Evolutionary conservation across 2,888 invertebrate genomes (phyloP).

Genomic region (Sminthurides aquaticus): DNA sequence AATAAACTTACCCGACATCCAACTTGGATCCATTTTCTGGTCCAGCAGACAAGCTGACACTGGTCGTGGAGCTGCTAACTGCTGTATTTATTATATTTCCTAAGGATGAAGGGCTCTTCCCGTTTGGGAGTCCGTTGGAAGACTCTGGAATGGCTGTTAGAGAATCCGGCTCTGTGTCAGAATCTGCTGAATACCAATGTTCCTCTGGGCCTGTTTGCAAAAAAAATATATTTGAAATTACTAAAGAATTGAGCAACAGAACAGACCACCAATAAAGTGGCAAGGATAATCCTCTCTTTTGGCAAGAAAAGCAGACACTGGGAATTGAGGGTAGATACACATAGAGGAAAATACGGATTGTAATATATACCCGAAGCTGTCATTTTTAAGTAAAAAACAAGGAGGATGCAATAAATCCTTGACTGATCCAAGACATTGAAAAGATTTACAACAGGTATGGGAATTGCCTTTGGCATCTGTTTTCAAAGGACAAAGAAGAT

Average conservation of each 20-base stretch:
- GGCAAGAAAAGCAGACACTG: no score
- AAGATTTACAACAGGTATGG: no score
- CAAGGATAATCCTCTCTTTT: background rate
- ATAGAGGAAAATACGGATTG: no score
- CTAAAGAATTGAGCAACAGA: background rate
- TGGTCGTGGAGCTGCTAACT: background rate
- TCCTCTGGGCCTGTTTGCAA: constrained; percentile 49
- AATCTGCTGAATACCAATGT: constrained; percentile 60
- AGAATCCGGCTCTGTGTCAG: constrained; percentile 47
- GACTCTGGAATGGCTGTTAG: constrained; percentile 32
- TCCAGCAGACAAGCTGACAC: background rate
- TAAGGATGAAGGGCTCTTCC: constrained; percentile 12
- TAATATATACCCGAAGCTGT: no score
- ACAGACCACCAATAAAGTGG: background rate
- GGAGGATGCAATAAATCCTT: no score
- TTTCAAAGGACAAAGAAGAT: background rate
- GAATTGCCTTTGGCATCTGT: no score
- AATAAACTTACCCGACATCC: constrained; percentile 20
- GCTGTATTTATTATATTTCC: constrained; percentile 14
- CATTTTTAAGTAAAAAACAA: no score
- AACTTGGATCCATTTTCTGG: constrained; percentile 22
- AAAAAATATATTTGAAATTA: background rate
- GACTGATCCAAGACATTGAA: no score
- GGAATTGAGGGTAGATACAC: no score
- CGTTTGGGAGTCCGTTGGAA: constrained; percentile 5